phyloP scores from a whole-genome alignment of 2,113 vertebrate genomes.

The Takifugu bimaculatus region DNA sequence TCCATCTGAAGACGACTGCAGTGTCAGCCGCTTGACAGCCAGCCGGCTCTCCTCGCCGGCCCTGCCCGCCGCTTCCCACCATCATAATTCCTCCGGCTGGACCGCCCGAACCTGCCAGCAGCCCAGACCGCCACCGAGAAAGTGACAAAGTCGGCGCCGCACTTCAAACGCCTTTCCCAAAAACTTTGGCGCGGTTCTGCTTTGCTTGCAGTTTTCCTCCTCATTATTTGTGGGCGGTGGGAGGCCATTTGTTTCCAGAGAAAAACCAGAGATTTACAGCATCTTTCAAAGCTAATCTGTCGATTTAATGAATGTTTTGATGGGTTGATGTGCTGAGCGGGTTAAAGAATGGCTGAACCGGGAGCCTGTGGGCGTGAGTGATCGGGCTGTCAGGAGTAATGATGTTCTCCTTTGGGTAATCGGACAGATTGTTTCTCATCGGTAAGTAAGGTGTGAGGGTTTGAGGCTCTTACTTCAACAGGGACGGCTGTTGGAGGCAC shows the following conservation, averaged over 20 bases:
- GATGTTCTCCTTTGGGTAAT: conserved; percentile 20
- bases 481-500: conserved; percentile 97
- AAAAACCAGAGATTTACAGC: conserved; percentile 31
- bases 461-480: conserved; percentile 86
- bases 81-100: conserved; percentile 58
- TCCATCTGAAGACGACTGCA: conserved; percentile 61
- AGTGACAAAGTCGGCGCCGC: conserved; percentile 46
- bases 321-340: conserved; percentile 9
- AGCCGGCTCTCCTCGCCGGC: conserved; percentile 22
- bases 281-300: conserved; percentile 36
- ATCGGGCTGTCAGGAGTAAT: conserved; percentile 28
- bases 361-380: conserved; percentile 7
- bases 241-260: conserved; percentile 33
- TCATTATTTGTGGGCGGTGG: conserved; percentile 22
- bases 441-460: neutral
- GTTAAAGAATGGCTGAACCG: conserved; percentile 8
- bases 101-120: conserved; percentile 50
- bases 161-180: conserved; percentile 59
- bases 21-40: conserved; percentile 65
- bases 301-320: conserved; percentile 32
- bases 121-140: conserved; percentile 42
- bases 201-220: conserved; percentile 49
- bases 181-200: conserved; percentile 57
- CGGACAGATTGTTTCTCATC: conserved; percentile 10
- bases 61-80: conserved; percentile 15